Percentiles rank a stretch among this genome's conserved stretches.
Evolutionary conservation across 2,113 vertebrate genomes (phyloP).

Genomic region (Istiophorus platypterus): DNA sequence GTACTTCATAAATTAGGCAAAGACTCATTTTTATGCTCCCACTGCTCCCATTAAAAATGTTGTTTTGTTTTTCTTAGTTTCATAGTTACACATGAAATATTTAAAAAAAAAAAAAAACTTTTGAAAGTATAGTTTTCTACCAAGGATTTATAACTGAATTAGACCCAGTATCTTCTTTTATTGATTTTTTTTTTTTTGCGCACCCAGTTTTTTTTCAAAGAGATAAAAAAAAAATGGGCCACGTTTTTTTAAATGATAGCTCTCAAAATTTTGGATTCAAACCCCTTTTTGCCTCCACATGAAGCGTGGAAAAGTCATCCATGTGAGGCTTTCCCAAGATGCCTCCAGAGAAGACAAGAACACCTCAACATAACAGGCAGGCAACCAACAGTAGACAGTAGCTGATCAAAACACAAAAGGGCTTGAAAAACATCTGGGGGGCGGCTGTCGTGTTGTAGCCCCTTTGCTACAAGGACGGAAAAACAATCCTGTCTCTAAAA

Average conservation of each 20-base stretch:
- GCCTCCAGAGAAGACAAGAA: conserved; percentile 21
- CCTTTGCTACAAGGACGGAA: conserved; percentile 28
- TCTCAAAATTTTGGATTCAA: not conserved
- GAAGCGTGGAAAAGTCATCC: not conserved
- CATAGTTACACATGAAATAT: not conserved
- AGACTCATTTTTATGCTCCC: not conserved
- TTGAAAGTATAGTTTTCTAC: too few species aligned
- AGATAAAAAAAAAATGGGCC: not conserved
- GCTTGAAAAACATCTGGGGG: conserved; percentile 55
- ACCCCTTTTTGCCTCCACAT: not conserved
- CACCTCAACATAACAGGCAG: conserved; percentile 15
- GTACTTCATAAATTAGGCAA: not conserved
- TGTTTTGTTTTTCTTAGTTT: not conserved
- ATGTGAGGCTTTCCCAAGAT: not conserved
- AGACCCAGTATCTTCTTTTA: not conserved
- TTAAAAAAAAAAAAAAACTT: too few species aligned
- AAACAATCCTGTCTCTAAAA: conserved; percentile 45
- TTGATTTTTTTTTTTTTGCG: not conserved
- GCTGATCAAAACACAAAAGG: conserved; percentile 56
- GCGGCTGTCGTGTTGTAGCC: conserved; percentile 15
- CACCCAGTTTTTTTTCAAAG: not conserved
- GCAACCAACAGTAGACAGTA: conserved; percentile 34
- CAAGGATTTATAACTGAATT: not conserved
- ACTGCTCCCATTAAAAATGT: not conserved
- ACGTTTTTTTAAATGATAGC: not conserved